phyloP scores from a whole-genome alignment of 2,797 vertebrate species.

The Lindbergichthys nudifrons region DNA sequence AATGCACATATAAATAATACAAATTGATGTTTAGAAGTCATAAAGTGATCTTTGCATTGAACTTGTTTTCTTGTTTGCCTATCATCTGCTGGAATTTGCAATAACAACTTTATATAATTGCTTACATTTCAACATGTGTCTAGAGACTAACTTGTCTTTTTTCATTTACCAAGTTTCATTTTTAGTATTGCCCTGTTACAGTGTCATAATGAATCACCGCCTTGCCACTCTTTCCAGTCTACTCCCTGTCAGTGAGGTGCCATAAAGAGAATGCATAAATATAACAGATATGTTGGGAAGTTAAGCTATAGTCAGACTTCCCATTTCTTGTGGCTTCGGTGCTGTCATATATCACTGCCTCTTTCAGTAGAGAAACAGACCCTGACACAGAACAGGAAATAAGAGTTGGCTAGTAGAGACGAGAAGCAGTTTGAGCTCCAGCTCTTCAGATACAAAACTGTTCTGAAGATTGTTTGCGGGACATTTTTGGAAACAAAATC shows the following conservation, averaged over 20 bases:
- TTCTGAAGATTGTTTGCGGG: background rate
- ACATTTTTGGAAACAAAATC: slow-evolving; percentile 12
- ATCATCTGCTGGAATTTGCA: background rate
- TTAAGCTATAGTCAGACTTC: slow-evolving; percentile 61
- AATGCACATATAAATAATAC: background rate
- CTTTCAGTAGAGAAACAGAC: slow-evolving; percentile 4
- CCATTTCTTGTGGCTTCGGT: slow-evolving; percentile 60
- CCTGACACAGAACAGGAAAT: slow-evolving; percentile 64
- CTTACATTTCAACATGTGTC: background rate
- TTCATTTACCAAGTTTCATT: background rate
- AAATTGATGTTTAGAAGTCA: background rate
- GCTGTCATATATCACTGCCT: slow-evolving; percentile 31
- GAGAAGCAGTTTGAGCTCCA: slow-evolving; percentile 27
- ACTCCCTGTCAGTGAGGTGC: background rate
- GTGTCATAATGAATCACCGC: slow-evolving; percentile 27
- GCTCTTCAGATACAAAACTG: slow-evolving; percentile 2
- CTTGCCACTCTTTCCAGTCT: slow-evolving; percentile 1
- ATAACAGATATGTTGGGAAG: slow-evolving; percentile 24
- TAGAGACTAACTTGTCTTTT: background rate
- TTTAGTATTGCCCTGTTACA: background rate
- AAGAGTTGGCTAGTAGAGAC: slow-evolving; percentile 38
- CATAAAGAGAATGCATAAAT: slow-evolving; percentile 27
- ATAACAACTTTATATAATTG: background rate
- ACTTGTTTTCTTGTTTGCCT: background rate
- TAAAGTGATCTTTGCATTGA: background rate